These are phyloP conservation scores for Platycheirus rosarum DNA, from an alignment of 2,888 invertebrate species.

Conservation along the genomic window DNA sequence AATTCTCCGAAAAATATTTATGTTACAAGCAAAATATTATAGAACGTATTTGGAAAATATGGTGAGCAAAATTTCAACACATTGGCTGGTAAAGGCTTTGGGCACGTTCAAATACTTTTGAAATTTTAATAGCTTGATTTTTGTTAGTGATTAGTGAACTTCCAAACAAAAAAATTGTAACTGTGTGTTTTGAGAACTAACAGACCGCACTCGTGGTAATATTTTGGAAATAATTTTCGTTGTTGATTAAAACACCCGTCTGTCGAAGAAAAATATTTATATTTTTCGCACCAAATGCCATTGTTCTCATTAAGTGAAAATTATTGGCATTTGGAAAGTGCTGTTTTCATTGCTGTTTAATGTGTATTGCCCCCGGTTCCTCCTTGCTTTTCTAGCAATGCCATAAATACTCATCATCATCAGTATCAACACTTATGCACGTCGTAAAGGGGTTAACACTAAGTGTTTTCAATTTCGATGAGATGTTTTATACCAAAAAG, in stretches of 20 bases:
- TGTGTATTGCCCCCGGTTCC: conserved; percentile 31
- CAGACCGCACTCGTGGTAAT: not conserved
- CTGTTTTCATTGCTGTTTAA: conserved; percentile 34
- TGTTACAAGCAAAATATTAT: too few species aligned
- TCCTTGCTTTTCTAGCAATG: conserved; percentile 15
- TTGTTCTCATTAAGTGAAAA: conserved; percentile 59
- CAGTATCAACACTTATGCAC: not conserved
- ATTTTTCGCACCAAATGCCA: conserved; percentile 44
- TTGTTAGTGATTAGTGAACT: too few species aligned
- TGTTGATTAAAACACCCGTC: not conserved
- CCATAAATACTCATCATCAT: conserved; percentile 41
- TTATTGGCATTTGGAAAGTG: conserved; percentile 20
- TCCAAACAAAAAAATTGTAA: too few species aligned
- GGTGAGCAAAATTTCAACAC: too few species aligned
- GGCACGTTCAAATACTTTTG: too few species aligned
- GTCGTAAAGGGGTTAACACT: not conserved
- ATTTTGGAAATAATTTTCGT: conserved; percentile 1
- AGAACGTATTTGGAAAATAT: too few species aligned
- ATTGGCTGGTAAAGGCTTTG: too few species aligned
- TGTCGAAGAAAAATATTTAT: conserved; percentile 25
- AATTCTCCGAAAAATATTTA: too few species aligned
- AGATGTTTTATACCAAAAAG: not conserved
- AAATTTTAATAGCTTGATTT: too few species aligned
- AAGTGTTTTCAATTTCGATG: conserved; percentile 15
- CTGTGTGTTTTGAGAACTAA: not conserved